These are phyloP conservation scores for Otolemur crassicaudatus DNA, from an alignment of 2,797 vertebrate genomes.

Conservation along the genomic window DNA sequence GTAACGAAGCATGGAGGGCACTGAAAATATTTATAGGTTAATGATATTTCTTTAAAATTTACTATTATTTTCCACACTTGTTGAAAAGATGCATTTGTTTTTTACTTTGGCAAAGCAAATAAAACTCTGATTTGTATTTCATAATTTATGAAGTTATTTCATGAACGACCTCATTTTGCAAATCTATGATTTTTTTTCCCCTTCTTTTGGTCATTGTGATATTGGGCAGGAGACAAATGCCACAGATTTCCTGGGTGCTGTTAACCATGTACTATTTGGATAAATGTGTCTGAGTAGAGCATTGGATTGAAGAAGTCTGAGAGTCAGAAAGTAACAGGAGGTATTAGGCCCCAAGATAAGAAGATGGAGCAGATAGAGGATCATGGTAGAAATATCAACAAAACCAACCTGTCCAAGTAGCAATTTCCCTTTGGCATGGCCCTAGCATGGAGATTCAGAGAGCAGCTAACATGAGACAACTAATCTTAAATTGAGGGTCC, in stretches of 20 bases:
- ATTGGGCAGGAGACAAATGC: neutral
- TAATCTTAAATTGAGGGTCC: neutral
- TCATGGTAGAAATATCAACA: neutral
- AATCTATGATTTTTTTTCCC: neutral
- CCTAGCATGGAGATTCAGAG: neutral
- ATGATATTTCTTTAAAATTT: neutral
- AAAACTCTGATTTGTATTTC: neutral
- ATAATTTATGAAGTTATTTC: neutral
- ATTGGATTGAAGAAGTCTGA: neutral
- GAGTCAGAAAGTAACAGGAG: neutral
- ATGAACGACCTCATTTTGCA: neutral
- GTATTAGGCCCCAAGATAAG: neutral
- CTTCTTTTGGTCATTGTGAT: neutral
- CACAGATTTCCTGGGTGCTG: neutral
- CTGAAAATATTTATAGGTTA: neutral
- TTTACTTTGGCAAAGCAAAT: neutral
- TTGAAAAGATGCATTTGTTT: constrained; percentile 12
- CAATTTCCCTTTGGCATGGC: neutral
- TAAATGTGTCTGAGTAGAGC: neutral
- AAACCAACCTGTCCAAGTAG: neutral
- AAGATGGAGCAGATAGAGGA: neutral
- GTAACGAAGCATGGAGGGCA: neutral
- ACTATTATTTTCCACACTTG: neutral
- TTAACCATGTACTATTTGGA: neutral
- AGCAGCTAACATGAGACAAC: constrained; percentile 33